These are phyloP conservation scores for Centropristis striata DNA, from an alignment of 2,113 vertebrate species.

Conservation along the genomic window DNA sequence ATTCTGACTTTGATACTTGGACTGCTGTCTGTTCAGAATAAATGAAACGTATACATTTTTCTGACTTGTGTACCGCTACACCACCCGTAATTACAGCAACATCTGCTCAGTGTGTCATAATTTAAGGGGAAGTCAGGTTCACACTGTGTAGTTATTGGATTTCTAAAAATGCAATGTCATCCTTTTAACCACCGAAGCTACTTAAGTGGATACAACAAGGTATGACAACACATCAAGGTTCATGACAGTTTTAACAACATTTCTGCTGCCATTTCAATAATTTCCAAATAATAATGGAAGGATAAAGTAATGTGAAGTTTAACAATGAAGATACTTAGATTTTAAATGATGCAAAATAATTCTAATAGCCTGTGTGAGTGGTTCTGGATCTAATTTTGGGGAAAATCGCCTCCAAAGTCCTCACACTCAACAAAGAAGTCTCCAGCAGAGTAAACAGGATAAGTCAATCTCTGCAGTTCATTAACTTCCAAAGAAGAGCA, in stretches of 20 bases:
- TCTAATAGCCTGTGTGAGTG: background rate
- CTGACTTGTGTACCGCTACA: too few species aligned
- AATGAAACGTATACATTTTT: too few species aligned
- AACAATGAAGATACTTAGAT: background rate
- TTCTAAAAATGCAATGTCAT: conserved; percentile 1
- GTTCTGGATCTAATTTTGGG: conserved; percentile 41
- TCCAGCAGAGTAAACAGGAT: conserved; percentile 45
- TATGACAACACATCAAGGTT: background rate
- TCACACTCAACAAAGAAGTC: conserved; percentile 18
- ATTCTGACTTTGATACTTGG: too few species aligned
- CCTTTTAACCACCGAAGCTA: background rate
- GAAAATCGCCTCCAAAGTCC: conserved; percentile 29
- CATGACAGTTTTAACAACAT: background rate
- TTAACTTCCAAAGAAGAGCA: conserved; percentile 71
- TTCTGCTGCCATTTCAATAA: background rate
- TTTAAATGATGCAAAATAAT: background rate
- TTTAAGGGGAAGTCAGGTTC: background rate
- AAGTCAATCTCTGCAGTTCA: conserved; percentile 72
- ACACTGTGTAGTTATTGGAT: conserved; percentile 6
- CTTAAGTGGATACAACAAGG: conserved; percentile 8
- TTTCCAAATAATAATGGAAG: background rate
- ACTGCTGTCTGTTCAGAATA: too few species aligned
- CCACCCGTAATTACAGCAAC: too few species aligned
- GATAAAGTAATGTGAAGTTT: background rate
- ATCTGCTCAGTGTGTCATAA: background rate